These are phyloP conservation scores for Harpalus rubripes DNA, from an alignment of 2,888 invertebrate genomes.

Conservation along the genomic window DNA sequence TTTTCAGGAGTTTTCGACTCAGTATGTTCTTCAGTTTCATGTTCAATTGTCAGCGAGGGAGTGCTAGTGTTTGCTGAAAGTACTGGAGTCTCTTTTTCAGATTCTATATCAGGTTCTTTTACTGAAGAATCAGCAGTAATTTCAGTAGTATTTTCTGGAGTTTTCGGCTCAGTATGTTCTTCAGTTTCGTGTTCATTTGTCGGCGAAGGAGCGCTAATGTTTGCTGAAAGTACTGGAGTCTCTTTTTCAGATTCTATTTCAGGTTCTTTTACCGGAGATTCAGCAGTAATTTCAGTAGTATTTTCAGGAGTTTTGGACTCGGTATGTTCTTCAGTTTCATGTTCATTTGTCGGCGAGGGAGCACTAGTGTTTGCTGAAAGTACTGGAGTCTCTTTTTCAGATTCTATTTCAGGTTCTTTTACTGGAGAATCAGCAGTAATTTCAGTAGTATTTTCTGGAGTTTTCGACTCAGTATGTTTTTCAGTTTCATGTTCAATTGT, in stretches of 20 bases:
- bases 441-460: neutral
- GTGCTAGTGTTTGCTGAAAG: no score
- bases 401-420: neutral
- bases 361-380: neutral
- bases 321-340: no score
- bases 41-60: no score
- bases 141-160: no score
- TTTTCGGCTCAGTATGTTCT: neutral
- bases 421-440: neutral
- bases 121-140: no score
- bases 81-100: no score
- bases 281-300: neutral
- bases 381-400: neutral
- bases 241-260: neutral
- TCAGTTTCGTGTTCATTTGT: conserved; percentile 9
- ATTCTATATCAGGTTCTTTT: no score
- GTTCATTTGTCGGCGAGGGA: neutral
- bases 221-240: neutral
- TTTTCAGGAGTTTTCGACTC: no score
- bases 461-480: neutral
- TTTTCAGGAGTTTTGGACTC: neutral
- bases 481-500: conserved; percentile 4
- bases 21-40: no score
- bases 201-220: neutral
- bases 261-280: neutral